These are phyloP conservation scores for Druon quercuslanigerum DNA, from an alignment of 1,140 invertebrate genomes.

Conservation along the genomic window DNA sequence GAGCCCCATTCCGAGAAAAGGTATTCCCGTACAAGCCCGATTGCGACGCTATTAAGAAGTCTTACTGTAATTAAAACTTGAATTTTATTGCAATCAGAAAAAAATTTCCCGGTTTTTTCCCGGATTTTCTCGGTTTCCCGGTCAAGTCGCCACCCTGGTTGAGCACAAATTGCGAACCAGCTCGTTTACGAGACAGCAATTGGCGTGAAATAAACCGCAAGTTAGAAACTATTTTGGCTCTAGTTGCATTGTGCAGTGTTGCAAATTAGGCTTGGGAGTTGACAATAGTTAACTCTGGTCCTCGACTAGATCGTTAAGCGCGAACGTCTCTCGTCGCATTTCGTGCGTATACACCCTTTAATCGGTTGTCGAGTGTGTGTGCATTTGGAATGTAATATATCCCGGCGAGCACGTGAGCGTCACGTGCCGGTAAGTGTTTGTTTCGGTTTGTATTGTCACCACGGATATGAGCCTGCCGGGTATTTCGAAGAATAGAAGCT, in stretches of 20 bases:
- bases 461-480: conserved; percentile 65
- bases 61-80: too few relatives aligned
- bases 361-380: conserved; percentile 72
- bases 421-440: conserved; percentile 75
- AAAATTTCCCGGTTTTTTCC: too few relatives aligned
- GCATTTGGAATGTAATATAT: conserved; percentile 76
- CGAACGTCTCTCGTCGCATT: conserved; percentile 47
- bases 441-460: conserved; percentile 77
- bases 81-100: too few relatives aligned
- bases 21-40: too few relatives aligned
- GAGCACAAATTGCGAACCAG: neutral
- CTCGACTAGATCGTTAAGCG: conserved; percentile 30
- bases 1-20: too few relatives aligned
- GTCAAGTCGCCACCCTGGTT: too few relatives aligned
- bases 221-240: conserved; percentile 16
- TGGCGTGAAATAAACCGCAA: conserved; percentile 26
- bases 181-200: neutral
- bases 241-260: conserved; percentile 17
- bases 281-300: conserved; percentile 14
- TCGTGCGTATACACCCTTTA: conserved; percentile 61
- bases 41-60: too few relatives aligned
- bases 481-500: conserved; percentile 39
- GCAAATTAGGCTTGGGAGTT: conserved; percentile 13
- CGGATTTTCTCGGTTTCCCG: too few relatives aligned
- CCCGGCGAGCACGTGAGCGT: conserved; percentile 68